Conservation (phyloP, 2,888 invertebrate species). For the Agrochola litura region DNA sequence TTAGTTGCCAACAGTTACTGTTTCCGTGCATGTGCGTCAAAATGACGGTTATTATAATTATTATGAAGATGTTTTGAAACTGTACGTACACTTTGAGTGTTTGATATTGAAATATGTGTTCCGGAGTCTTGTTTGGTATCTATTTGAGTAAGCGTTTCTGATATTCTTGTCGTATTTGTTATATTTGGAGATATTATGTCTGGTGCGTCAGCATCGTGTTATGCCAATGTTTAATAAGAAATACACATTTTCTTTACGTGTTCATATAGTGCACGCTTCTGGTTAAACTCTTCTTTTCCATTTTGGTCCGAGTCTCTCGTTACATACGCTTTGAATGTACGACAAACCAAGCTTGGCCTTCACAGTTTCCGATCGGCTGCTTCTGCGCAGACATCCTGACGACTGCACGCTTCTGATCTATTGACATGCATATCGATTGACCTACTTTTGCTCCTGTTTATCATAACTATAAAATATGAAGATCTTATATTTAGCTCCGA, state of each 20-base stretch:
- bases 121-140: constrained; percentile 17
- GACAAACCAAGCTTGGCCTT: constrained; percentile 40
- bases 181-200: constrained; percentile 21
- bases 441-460: constrained; percentile 57
- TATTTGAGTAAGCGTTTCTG: constrained; percentile 38
- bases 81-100: constrained; percentile 9
- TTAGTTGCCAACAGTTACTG: constrained; percentile 59
- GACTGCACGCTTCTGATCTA: constrained; percentile 59
- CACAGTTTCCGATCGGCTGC: constrained; percentile 67
- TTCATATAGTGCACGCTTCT: constrained; percentile 7
- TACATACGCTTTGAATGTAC: constrained; percentile 26
- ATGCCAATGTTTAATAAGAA: not conserved
- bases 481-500: constrained; percentile 26
- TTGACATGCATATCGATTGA: constrained; percentile 69
- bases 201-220: not conserved
- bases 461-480: constrained; percentile 14
- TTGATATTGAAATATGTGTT: constrained; percentile 46
- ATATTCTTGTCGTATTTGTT: constrained; percentile 23
- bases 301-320: constrained; percentile 30
- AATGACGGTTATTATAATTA: constrained; percentile 36
- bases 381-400: constrained; percentile 61
- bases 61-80: constrained; percentile 27
- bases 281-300: constrained; percentile 7
- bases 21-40: constrained; percentile 56
- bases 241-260: not conserved